Percentiles rank a stretch among this genome's conserved stretches.
These are phyloP conservation scores for Leptodactylus fuscus DNA, from an alignment of 2,113 vertebrate genomes.

Conservation along the genomic window DNA sequence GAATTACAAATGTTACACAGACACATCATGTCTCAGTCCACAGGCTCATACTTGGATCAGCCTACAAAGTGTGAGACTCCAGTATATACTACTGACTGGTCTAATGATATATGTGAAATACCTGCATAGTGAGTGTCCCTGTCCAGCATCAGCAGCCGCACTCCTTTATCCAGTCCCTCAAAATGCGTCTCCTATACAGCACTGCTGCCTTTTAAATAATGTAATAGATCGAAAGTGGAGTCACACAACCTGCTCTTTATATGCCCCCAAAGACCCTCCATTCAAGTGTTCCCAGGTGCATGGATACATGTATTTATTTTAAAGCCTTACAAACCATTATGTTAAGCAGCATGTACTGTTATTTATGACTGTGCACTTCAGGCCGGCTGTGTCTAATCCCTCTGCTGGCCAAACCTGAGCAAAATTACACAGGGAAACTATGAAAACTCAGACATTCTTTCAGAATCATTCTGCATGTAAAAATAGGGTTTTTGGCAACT, in stretches of 20 bases:
- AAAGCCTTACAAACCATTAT: conserved; percentile 37
- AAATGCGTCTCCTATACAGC: not conserved
- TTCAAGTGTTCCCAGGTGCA: conserved; percentile 28
- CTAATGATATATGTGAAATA: not conserved
- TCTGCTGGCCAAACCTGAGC: conserved; percentile 39
- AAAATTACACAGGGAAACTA: conserved; percentile 38
- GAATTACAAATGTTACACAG: too few species aligned
- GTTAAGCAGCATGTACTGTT: conserved; percentile 20
- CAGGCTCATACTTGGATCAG: not conserved
- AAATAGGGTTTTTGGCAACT: conserved; percentile 33
- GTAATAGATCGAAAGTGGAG: conserved; percentile 9
- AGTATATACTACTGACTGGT: too few species aligned
- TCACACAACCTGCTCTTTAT: conserved; percentile 37
- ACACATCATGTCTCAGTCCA: not conserved
- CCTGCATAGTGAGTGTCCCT: not conserved
- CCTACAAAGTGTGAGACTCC: too few species aligned
- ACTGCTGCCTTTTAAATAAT: not conserved
- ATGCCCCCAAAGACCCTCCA: conserved; percentile 24
- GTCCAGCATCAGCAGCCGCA: not conserved
- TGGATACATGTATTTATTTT: conserved; percentile 27
- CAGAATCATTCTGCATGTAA: conserved; percentile 33
- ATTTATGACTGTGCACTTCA: conserved; percentile 41
- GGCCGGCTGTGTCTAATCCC: conserved; percentile 22
- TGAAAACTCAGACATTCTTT: conserved; percentile 44
- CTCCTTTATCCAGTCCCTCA: not conserved